phyloP scores from a whole-genome alignment of 2,113 vertebrate species.

The Urocynchramus pylzowi region DNA sequence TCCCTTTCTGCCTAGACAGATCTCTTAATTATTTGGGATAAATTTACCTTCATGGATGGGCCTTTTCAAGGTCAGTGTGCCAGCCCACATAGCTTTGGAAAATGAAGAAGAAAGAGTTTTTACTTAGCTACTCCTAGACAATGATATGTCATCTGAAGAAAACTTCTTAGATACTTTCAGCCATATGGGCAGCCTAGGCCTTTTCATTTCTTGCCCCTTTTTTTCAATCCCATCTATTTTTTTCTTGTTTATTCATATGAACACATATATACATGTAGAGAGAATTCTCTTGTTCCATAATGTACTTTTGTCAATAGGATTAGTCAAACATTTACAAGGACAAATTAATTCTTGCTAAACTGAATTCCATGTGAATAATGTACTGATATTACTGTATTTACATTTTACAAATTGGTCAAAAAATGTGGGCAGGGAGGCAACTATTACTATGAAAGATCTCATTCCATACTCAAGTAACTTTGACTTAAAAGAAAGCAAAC shows the following conservation, averaged over 20 bases:
- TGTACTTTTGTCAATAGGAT: background rate
- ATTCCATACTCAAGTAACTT: background rate
- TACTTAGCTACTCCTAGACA: background rate
- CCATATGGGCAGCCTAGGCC: background rate
- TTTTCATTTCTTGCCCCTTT: background rate
- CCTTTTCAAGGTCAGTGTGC: background rate
- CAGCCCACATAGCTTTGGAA: background rate
- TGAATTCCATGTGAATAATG: background rate
- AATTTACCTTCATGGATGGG: background rate
- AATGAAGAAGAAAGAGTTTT: background rate
- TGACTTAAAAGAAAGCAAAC: background rate
- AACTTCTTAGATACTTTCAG: background rate
- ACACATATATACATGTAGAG: no score
- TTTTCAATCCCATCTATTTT: background rate
- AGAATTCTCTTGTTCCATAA: background rate
- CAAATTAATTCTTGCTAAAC: background rate
- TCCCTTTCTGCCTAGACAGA: background rate
- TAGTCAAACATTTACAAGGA: background rate
- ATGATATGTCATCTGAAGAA: background rate
- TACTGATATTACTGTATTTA: background rate
- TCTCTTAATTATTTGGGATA: background rate
- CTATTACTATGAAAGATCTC: background rate
- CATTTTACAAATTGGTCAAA: background rate
- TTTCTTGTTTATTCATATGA: background rate
- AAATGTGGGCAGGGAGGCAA: rapidly evolving